A percentile compares a stretch with the other conserved stretches of the same genome.
phyloP scores from a whole-genome alignment of 2,113 vertebrate species.

The Hyla sarda region DNA sequence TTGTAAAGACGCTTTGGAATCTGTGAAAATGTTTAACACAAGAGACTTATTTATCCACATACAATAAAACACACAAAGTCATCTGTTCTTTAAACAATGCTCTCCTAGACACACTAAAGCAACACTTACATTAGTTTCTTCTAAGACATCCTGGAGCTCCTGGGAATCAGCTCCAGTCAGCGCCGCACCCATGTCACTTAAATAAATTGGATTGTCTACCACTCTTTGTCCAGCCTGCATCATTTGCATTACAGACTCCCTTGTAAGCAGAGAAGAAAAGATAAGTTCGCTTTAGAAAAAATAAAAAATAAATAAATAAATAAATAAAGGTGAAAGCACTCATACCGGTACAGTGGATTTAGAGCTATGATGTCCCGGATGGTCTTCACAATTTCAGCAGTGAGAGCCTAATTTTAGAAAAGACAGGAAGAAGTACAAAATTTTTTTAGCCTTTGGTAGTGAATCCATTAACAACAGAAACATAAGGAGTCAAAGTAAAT shows the following conservation, averaged over 20 bases:
- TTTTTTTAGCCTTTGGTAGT: too few relatives aligned
- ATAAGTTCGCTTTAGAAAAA: too few relatives aligned
- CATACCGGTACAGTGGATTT: conserved; percentile 93
- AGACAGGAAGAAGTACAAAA: too few relatives aligned
- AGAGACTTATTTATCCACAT: not conserved
- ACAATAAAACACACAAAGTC: too few relatives aligned
- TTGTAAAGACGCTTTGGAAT: conserved; percentile 97
- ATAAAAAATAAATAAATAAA: not conserved
- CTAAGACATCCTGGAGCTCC: conserved; percentile 93
- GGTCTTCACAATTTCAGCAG: conserved; percentile 98
- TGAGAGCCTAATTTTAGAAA: conserved; percentile 87
- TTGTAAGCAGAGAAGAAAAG: conserved; percentile 61
- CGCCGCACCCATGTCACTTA: conserved; percentile 97
- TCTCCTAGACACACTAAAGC: too few relatives aligned
- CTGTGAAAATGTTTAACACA: conserved; percentile 69
- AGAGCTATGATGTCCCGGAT: conserved; percentile 97
- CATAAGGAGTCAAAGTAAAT: not conserved
- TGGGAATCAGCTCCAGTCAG: conserved; percentile 94
- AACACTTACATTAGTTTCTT: conserved; percentile 91
- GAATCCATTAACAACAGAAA: not conserved
- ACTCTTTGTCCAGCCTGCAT: conserved; percentile 98
- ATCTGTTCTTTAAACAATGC: too few relatives aligned
- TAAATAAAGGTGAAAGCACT: not conserved
- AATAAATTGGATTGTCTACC: conserved; percentile 96
- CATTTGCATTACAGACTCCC: conserved; percentile 99